Conservation (phyloP, 2,797 vertebrate species). For the Schizopygopsis malacanthus region DNA sequence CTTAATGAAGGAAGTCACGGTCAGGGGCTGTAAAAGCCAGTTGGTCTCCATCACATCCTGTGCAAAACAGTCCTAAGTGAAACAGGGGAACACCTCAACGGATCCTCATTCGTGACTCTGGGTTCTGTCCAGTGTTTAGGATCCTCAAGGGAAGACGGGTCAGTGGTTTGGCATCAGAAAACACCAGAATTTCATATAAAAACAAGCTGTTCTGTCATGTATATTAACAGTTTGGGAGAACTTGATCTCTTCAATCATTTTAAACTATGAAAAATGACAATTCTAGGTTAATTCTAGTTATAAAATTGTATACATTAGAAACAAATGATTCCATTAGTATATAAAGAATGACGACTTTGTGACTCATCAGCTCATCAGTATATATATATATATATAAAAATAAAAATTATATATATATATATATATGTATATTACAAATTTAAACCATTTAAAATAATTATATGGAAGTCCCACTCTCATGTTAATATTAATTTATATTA, state of each 20-base stretch:
- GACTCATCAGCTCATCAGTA: neutral
- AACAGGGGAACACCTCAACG: neutral
- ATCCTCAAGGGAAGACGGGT: neutral
- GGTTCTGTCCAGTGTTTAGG: neutral
- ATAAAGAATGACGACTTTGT: neutral
- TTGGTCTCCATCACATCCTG: conserved; percentile 54
- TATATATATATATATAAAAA: neutral
- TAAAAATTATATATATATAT: neutral
- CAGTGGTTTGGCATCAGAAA: neutral
- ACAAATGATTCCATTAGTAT: neutral
- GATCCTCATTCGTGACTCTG: neutral
- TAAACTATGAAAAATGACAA: too few species aligned
- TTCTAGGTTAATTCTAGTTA: neutral
- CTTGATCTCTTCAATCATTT: neutral
- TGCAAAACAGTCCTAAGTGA: conserved; percentile 43
- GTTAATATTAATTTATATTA: neutral
- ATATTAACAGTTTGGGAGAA: neutral
- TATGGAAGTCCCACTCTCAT: neutral
- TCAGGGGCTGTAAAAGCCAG: conserved; percentile 59
- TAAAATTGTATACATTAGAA: neutral
- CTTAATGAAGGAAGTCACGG: conserved; percentile 71
- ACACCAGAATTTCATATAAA: neutral
- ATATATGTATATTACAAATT: neutral
- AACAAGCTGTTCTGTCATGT: neutral
- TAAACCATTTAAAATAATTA: neutral